Conservation (phyloP, 2,797 vertebrate genomes). For the Poeciliopsis gracilis region DNA sequence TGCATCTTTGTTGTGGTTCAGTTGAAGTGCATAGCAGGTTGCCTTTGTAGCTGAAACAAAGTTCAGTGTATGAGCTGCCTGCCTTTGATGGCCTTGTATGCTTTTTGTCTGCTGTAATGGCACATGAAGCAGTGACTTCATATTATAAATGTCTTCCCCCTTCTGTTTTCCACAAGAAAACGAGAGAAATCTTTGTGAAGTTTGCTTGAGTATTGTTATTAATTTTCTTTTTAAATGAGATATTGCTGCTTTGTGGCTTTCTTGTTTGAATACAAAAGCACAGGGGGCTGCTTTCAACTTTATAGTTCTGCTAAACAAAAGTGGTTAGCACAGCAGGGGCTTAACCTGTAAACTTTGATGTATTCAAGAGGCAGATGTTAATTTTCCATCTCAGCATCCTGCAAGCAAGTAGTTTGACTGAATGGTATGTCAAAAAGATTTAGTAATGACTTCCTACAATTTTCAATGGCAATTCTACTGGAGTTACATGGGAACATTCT, state of each 20-base stretch:
- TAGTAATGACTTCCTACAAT: constrained; percentile 61
- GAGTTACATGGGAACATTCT: constrained; percentile 53
- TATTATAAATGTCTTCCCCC: constrained; percentile 76
- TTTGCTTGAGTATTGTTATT: constrained; percentile 74
- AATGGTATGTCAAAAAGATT: constrained; percentile 65
- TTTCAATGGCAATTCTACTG: constrained; percentile 60
- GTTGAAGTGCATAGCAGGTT: constrained; percentile 79
- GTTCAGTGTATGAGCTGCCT: constrained; percentile 72
- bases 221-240: constrained; percentile 71
- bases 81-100: constrained; percentile 77
- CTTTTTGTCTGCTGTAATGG: constrained; percentile 59
- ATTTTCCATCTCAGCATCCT: constrained; percentile 61
- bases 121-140: constrained; percentile 76
- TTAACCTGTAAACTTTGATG: constrained; percentile 66
- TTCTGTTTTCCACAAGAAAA: constrained; percentile 72
- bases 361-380: constrained; percentile 67
- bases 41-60: constrained; percentile 79
- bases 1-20: constrained; percentile 82
- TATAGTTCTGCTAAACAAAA: constrained; percentile 72
- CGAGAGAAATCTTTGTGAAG: constrained; percentile 68
- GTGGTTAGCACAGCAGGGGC: constrained; percentile 61
- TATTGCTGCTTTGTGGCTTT: constrained; percentile 71
- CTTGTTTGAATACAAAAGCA: constrained; percentile 67
- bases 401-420: constrained; percentile 54
- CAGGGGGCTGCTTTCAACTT: constrained; percentile 64